These are phyloP conservation scores for Zoanthus gigantus DNA, from an alignment of 92 coral and sea anemone species.

Conservation along the genomic window DNA sequence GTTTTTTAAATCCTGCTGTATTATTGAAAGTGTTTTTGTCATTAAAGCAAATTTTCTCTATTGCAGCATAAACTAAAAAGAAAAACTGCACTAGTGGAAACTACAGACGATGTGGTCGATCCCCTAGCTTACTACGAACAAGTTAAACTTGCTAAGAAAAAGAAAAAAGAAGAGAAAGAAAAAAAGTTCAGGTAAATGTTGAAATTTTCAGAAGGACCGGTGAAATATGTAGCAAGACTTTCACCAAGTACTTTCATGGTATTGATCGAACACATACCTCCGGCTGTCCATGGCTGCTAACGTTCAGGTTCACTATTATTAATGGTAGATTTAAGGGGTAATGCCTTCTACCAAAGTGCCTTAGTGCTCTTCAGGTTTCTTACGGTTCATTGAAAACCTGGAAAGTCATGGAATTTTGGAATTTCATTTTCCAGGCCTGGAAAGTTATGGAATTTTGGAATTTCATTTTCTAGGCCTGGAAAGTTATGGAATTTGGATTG, in stretches of 20 bases:
- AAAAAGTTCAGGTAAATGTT: conserved; percentile 63
- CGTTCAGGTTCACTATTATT: too few species aligned
- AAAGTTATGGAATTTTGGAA: too few species aligned
- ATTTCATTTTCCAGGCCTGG: too few species aligned
- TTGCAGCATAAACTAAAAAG: conserved; percentile 22
- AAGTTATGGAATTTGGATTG: too few species aligned
- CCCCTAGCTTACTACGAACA: conserved; percentile 92
- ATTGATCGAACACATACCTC: not conserved
- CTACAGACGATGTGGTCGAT: conserved; percentile 61
- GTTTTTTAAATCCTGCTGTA: too few species aligned
- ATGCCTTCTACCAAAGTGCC: too few species aligned
- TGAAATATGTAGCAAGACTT: not conserved
- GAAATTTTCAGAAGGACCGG: not conserved
- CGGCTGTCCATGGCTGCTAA: not conserved
- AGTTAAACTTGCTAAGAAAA: conserved; percentile 76
- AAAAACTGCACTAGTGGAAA: conserved; percentile 39
- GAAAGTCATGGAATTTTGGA: too few species aligned
- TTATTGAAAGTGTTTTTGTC: not conserved
- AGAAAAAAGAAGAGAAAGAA: conserved; percentile 77
- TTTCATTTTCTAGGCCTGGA: too few species aligned
- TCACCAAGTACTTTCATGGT: not conserved
- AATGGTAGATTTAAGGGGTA: too few species aligned
- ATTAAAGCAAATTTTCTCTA: not conserved
- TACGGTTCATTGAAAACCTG: too few species aligned
- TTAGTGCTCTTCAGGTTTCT: too few species aligned